Evolutionary conservation across 2,888 invertebrate genomes (phyloP), one percentile per base, ranked within the genome.

Genomic region (Thymelicus lineola): DNA sequence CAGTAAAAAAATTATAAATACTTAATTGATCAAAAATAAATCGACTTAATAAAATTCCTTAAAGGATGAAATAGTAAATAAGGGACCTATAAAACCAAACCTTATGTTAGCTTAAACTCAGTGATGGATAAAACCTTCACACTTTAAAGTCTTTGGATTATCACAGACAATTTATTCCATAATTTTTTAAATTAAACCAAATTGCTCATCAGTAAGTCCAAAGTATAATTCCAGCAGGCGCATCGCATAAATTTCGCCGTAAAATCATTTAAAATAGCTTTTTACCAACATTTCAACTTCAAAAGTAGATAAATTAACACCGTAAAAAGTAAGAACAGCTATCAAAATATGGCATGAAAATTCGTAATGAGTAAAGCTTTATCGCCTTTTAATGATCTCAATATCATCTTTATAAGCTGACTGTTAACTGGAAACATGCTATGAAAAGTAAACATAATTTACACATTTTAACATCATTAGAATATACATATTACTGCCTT

Each of bases 211-310:
- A 48, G 62, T 55, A 61, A 63, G 45, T 62, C 15, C 57, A 38
- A 62, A 63, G 62, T 68, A 69, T 48, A 58, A 57, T 58, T 58
- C 55, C 57, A 69, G 58, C 62, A 62, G 63, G 63, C 69, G 38
- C 48, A 36, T 46, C 62, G 20, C 38, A 45, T 69, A 63, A 63
- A 69, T 63, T 38, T 38, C n/a, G 7, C 53, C 55, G 48, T 63
- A 63, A 69, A 69, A 69, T 69, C 57, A 63, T 62, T 68, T 68
- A 68, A 68, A 68, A 57, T n/a, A n/a, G 17, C 38, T 20, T 68
- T 68, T 68, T 63, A 68, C 53, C 36, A 46, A 57, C 45, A 57
- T 38, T 63, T 62, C n/a, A 17, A 48, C 62, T 62, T 62, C 36
- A 62, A 57, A 60, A 62, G 68, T 57, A 57, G 68, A 68, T 68